Conservation (phyloP, 1,140 invertebrate species). For the Eulimnadia texana region DNA sequence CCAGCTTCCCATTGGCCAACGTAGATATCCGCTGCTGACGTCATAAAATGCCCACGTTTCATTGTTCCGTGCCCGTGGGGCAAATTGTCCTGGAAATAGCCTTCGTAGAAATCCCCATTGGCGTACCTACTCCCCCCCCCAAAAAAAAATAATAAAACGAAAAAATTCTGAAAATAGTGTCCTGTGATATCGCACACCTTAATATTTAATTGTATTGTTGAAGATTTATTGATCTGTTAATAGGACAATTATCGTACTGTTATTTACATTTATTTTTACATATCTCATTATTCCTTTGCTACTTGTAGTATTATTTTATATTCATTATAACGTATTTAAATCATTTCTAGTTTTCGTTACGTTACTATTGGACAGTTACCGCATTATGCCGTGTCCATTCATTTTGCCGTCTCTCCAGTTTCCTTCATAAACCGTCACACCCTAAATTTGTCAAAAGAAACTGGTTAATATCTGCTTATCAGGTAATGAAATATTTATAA, state of each 20-base stretch:
- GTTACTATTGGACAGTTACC: conserved; percentile 18
- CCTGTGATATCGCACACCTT: too few species aligned
- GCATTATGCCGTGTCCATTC: conserved; percentile 53
- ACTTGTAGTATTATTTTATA: too few species aligned
- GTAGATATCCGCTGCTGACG: conserved; percentile 57
- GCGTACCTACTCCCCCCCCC: too few species aligned
- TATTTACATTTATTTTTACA: too few species aligned
- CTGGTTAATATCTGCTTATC: not conserved
- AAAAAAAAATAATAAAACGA: too few species aligned
- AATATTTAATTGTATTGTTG: too few species aligned
- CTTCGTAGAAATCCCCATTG: conserved; percentile 62
- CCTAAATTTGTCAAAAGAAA: not conserved
- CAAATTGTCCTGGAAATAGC: conserved; percentile 65
- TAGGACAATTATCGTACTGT: too few species aligned
- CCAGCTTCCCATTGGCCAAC: conserved; percentile 69
- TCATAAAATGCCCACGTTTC: conserved; percentile 60
- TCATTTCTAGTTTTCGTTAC: too few species aligned
- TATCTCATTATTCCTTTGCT: too few species aligned
- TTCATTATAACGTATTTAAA: too few species aligned
- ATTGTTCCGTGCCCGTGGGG: conserved; percentile 69
- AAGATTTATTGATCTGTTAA: too few species aligned
- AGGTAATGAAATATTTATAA: not conserved
- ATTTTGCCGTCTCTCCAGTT: conserved; percentile 69
- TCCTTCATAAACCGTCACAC: conserved; percentile 47
- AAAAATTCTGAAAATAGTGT: too few species aligned